Evolutionary conservation across 2,113 vertebrate species (phyloP), one percentile per base, ranked within the genome.

Genomic region (Bostrychus sinensis): DNA sequence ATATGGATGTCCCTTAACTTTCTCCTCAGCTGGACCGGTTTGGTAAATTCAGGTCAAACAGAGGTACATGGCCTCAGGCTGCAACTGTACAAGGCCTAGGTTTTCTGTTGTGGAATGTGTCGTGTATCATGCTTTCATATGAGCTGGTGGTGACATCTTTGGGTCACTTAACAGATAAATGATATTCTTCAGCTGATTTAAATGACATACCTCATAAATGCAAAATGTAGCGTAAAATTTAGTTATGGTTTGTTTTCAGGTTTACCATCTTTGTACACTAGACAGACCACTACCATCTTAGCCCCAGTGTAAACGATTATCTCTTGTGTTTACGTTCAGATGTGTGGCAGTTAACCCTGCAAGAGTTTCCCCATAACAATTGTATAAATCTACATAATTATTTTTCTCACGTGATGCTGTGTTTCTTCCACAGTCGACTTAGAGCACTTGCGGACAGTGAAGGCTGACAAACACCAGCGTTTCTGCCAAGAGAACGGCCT

Each of bases 371-470:
- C 56, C 60, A 23, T 66, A 80, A 68, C 77, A 56, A 70, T 34
- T 7, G 2, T 25, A 62, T 81, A 74, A 80, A 81, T 81, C 62
- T 62, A 28, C 71, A 60, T 34, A 56, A 77, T 81, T 62, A 34
- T 69, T 62, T 71, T 75, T 80, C 41, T 88, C 63, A 55, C 69
- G 74, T 74, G 56, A 37, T 77, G 1, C 66, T 91, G 80, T 75
- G 62, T 89, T 86, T 77, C 56, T 25, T 89, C 69, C 73, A 54
- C 87, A 99, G 97, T 97, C 90, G 97, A 99, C 91, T 89, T 99
- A 93, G 97, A 99, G 86, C 97, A 99, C 72, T 95, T 98, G 93
- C 92, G 96, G 83, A 95, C 94, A 50, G 96, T 99, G 81, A 99
- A 99, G 85, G 81, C 89, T 73, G 97, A 99, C 86, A 98, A 95